Evolutionary conservation across 2,888 invertebrate species (phyloP), one percentile per base, ranked within the genome.

Genomic region (Diplazon laetatorius): DNA sequence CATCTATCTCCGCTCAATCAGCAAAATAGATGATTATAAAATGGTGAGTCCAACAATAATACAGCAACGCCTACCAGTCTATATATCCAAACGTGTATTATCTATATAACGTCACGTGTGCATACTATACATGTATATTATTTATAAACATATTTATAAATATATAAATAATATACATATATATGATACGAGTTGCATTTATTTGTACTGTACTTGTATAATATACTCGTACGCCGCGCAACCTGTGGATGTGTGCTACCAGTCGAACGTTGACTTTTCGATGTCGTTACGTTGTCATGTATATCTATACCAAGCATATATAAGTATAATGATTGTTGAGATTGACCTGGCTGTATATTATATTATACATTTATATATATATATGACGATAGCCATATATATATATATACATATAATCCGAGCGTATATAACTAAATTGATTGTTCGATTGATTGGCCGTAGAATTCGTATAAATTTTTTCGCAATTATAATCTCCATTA

Each of bases 1-100:
- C 96, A 95, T 98, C 94, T 97, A 95, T 93, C 96, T 98, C 87
- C 95, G 98, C 91, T 98, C 98, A 94, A 97, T 98, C 94, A 97
- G 97, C 95, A 97, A 98, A 96, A 98, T 98, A 94, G 97, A 98
- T 93, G 98, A 98, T 95, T 97, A 97, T 93, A 97, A 97, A 94
- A 98, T 98, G 98, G 98, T 98, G 96, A 97, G 97, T 97, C 91
- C 85, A 89, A 88, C 82, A 83, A 80, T 50, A 63, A 37, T 57
- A 73, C 44, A 87, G 83, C 86, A 86, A 87, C 87, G 86, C 85
- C 85, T 86, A 84, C 83, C n/a, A 75, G 76, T 84, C 82, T 85
- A 78, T 83, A 84, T 80, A 68, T 81, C 78, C 78, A 82, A 76
- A 77, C 72, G 72, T 80, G 72, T 82, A 80, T 84, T 55, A 80